Percentiles rank a stretch among this genome's conserved stretches.
phyloP scores from a whole-genome alignment of 2,888 invertebrate genomes.

The Ophonus ardosiacus region DNA sequence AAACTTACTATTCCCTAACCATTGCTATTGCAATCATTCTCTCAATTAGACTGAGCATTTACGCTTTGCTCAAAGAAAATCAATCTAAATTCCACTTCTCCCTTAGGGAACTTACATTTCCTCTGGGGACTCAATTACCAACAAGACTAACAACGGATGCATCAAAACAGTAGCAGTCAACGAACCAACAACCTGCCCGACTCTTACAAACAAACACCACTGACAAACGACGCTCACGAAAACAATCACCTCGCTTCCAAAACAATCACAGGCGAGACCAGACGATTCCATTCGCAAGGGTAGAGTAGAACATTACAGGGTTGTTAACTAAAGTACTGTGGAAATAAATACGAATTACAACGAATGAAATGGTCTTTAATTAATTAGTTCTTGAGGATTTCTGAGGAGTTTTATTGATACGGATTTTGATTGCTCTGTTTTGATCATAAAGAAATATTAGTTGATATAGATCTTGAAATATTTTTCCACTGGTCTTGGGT shows the following conservation, averaged over 20 bases:
- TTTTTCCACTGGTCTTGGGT: no score
- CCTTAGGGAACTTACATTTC: not conserved
- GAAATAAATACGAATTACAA: not conserved
- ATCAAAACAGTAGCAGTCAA: slow-evolving; percentile 42
- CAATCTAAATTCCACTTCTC: slow-evolving; percentile 35
- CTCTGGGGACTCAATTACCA: slow-evolving; percentile 33
- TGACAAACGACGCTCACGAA: slow-evolving; percentile 36
- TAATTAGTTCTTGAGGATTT: not conserved
- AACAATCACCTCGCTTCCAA: slow-evolving; percentile 44
- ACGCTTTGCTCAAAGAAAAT: slow-evolving; percentile 15
- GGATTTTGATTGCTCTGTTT: no score
- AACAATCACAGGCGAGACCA: slow-evolving; percentile 21
- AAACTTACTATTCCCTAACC: not conserved
- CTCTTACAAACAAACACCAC: slow-evolving; percentile 25
- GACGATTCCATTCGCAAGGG: not conserved
- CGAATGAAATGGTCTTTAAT: not conserved
- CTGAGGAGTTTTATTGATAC: no score
- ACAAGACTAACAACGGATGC: slow-evolving; percentile 29
- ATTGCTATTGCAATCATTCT: not conserved
- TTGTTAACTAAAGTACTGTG: not conserved
- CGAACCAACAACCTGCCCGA: slow-evolving; percentile 30
- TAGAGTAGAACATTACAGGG: not conserved
- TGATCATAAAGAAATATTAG: no score
- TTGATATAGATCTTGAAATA: no score
- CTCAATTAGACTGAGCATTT: not conserved